A percentile compares a stretch with the other conserved stretches of the same genome.
Conservation (phyloP, 2,888 invertebrate genomes). For the Drepanosiphum platanoidis region DNA sequence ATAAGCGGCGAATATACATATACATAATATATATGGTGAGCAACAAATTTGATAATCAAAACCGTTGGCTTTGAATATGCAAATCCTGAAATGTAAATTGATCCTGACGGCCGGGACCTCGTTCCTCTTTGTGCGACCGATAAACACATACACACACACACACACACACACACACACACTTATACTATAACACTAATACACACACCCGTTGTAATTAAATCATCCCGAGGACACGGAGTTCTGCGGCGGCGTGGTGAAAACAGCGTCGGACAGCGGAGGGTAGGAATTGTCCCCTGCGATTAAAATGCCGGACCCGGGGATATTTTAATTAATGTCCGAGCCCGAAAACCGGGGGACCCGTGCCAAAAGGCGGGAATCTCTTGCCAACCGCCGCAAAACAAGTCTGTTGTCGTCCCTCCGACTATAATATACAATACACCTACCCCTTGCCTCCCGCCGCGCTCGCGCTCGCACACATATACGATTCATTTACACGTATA, state of each 20-base stretch:
- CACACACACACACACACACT: neutral
- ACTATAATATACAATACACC: slow-evolving; percentile 42
- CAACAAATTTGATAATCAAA: slow-evolving; percentile 56
- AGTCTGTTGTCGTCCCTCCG: slow-evolving; percentile 49
- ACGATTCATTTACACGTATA: neutral
- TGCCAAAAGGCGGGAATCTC: slow-evolving; percentile 62
- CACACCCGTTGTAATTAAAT: slow-evolving; percentile 45
- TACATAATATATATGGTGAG: slow-evolving; percentile 1
- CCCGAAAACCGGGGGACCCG: slow-evolving; percentile 57
- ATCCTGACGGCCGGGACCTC: slow-evolving; percentile 46
- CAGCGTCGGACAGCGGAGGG: neutral
- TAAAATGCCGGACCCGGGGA: slow-evolving; percentile 62
- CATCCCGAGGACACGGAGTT: slow-evolving; percentile 52
- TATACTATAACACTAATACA: no score
- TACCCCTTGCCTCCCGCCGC: neutral
- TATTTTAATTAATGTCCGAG: slow-evolving; percentile 61
- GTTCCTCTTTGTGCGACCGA: slow-evolving; percentile 48
- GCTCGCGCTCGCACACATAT: neutral
- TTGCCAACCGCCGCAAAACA: slow-evolving; percentile 61
- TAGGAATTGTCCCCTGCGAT: slow-evolving; percentile 57
- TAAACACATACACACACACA: slow-evolving; percentile 8
- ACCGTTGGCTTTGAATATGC: slow-evolving; percentile 50
- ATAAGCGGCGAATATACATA: slow-evolving; percentile 27
- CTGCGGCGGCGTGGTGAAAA: slow-evolving; percentile 33
- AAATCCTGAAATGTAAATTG: slow-evolving; percentile 60